Percentiles rank a stretch among this genome's conserved stretches.
phyloP scores from a whole-genome alignment of 1,140 invertebrate genomes.

The Meteorus sp. region DNA sequence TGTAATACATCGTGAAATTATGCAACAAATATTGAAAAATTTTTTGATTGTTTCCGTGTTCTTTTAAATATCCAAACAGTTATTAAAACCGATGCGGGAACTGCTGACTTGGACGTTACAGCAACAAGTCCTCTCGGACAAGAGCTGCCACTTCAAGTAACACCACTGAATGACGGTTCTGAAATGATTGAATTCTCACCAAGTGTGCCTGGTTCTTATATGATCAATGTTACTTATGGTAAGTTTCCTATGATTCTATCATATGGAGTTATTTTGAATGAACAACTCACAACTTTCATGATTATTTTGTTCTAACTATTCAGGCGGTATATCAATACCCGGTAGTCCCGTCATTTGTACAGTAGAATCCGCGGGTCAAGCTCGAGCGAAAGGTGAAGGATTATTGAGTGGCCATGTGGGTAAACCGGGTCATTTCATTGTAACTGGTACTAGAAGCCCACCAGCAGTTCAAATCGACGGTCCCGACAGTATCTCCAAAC shows the following conservation, averaged over 20 bases:
- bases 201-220: slow-evolving; percentile 84
- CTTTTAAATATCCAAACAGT: slow-evolving; percentile 63
- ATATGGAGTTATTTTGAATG: no score
- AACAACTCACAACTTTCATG: background rate
- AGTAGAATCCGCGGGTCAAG: slow-evolving; percentile 66
- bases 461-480: slow-evolving; percentile 64
- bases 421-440: slow-evolving; percentile 53
- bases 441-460: slow-evolving; percentile 54
- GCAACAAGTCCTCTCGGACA: slow-evolving; percentile 88
- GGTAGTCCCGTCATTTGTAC: slow-evolving; percentile 60
- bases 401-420: slow-evolving; percentile 63
- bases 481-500: slow-evolving; percentile 69
- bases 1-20: no score
- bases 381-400: slow-evolving; percentile 67
- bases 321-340: slow-evolving; percentile 60
- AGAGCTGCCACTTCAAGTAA: slow-evolving; percentile 80
- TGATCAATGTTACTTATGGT: slow-evolving; percentile 86
- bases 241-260: slow-evolving; percentile 51
- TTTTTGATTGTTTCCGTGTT: slow-evolving; percentile 7
- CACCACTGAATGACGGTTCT: slow-evolving; percentile 71
- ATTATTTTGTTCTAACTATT: slow-evolving; percentile 12
- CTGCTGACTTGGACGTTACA: slow-evolving; percentile 86
- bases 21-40: background rate
- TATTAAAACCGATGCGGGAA: slow-evolving; percentile 82
- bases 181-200: slow-evolving; percentile 85